phyloP scores from a whole-genome alignment of 2,888 invertebrate species.

The Spisula solida region DNA sequence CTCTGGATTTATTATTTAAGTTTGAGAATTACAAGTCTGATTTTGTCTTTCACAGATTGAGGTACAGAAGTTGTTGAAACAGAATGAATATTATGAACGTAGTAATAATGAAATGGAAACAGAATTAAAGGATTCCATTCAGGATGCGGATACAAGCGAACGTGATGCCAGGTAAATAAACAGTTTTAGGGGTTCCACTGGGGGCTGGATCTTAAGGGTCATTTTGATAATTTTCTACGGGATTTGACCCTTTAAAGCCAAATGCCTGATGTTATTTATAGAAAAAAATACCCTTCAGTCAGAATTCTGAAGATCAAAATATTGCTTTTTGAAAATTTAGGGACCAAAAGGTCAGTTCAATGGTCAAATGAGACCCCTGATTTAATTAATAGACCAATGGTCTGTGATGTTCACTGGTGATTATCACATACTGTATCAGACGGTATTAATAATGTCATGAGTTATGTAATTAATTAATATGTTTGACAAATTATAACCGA shows the following conservation, averaged over 20 bases:
- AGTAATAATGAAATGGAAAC: slow-evolving; percentile 85
- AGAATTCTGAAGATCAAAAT: no score
- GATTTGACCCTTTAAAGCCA: background rate
- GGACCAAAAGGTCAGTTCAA: no score
- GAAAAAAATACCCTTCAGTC: background rate
- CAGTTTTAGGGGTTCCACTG: background rate
- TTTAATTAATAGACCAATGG: no score
- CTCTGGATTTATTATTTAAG: no score
- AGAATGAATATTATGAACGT: slow-evolving; percentile 86
- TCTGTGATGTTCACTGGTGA: no score
- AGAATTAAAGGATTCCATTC: slow-evolving; percentile 84
- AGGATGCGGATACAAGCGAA: slow-evolving; percentile 86
- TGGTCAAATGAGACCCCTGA: no score
- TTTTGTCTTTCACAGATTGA: slow-evolving; percentile 79
- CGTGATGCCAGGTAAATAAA: slow-evolving; percentile 83
- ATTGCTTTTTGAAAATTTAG: no score
- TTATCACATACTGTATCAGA: no score
- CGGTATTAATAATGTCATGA: no score
- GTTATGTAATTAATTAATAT: no score
- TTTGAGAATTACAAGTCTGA: no score
- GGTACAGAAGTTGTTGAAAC: slow-evolving; percentile 85
- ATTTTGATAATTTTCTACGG: background rate
- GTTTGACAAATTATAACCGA: no score
- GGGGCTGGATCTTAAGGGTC: background rate
- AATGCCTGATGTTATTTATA: background rate